Conservation (phyloP, 2,113 vertebrate genomes). For the Cavia porcellus region DNA sequence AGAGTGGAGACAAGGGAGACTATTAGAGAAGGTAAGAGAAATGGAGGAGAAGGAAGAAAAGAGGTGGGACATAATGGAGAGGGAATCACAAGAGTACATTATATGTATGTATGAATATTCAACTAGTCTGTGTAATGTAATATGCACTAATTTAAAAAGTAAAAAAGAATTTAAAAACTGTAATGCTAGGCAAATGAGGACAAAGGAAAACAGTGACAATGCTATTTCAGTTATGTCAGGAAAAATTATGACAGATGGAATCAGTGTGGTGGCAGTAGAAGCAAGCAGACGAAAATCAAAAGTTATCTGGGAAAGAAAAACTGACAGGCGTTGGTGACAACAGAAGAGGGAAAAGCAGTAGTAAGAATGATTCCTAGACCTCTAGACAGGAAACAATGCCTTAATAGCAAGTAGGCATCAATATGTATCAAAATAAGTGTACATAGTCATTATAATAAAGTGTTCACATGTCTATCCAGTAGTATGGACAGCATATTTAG, state of each 20-base stretch:
- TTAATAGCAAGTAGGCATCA: not conserved
- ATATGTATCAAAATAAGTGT: not conserved
- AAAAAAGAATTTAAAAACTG: not conserved
- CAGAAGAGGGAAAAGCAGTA: not conserved
- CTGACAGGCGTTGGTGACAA: not conserved
- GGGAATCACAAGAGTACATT: not conserved
- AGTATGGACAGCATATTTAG: not conserved
- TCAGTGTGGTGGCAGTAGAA: not conserved
- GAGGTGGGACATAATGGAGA: no score
- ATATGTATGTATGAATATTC: not conserved
- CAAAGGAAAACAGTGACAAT: not conserved
- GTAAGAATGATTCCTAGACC: not conserved
- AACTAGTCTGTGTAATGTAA: not conserved
- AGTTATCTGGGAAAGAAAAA: not conserved
- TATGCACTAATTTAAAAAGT: not conserved
- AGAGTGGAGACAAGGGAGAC: not conserved
- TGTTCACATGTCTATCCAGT: not conserved
- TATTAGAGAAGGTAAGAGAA: not conserved
- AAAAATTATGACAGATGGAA: not conserved
- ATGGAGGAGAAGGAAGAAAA: not conserved
- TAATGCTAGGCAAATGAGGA: not conserved
- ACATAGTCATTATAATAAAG: not conserved
- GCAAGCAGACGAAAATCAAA: not conserved
- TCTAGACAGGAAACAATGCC: not conserved
- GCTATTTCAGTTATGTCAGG: not conserved